Conservation (phyloP, 2,888 invertebrate genomes). For the Drosophila koepferae region DNA sequence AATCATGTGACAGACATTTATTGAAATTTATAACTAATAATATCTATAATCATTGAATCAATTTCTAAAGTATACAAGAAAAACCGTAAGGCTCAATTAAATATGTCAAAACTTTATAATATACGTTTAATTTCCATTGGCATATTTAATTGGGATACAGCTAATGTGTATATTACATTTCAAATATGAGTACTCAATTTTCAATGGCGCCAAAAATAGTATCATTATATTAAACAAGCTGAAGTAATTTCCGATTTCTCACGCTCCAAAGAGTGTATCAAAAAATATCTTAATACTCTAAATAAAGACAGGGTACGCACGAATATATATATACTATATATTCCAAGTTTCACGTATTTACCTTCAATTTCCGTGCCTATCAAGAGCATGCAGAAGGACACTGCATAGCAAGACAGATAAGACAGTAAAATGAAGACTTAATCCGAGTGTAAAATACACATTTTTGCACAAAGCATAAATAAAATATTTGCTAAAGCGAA, state of each 20-base stretch:
- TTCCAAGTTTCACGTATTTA: not conserved
- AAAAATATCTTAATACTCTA: not conserved
- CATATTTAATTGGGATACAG: not conserved
- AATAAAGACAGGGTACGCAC: not conserved
- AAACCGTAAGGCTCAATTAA: not conserved
- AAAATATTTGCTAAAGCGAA: constrained; percentile 32
- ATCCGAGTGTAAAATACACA: not conserved
- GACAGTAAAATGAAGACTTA: not conserved
- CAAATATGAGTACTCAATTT: not conserved
- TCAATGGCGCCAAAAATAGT: not conserved
- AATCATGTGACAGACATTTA: not conserved
- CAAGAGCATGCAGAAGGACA: not conserved
- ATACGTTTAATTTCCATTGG: not conserved
- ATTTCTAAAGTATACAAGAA: not conserved
- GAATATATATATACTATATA: not conserved
- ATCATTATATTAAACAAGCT: not conserved
- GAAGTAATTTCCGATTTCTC: not conserved
- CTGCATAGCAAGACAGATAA: not conserved
- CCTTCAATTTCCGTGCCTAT: not conserved
- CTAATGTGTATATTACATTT: not conserved
- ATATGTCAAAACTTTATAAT: not conserved
- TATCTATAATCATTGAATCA: too few species aligned
- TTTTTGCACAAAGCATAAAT: not conserved
- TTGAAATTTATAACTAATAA: not conserved
- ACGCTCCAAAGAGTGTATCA: not conserved